A percentile compares a stretch with the other conserved stretches of the same genome.
Evolutionary conservation across 1,140 invertebrate species (phyloP).

Genomic region (Anthonomus grandis): DNA sequence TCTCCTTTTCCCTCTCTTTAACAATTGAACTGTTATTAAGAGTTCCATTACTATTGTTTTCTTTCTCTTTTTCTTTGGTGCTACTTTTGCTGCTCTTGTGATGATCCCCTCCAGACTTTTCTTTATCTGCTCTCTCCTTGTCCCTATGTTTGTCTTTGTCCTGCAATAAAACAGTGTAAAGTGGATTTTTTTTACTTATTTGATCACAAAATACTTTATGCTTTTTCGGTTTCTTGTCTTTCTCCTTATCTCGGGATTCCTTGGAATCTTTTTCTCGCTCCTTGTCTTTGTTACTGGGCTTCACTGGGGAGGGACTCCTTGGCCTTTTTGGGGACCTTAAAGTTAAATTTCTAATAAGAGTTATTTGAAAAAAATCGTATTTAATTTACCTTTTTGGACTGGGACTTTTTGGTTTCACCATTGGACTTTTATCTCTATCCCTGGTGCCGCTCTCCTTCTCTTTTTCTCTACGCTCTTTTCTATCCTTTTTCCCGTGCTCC

Average conservation of each 20-base stretch:
- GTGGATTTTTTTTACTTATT: not conserved
- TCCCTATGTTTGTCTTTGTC: slow-evolving; percentile 43
- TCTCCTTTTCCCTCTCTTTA: slow-evolving; percentile 13
- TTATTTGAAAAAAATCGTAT: not conserved
- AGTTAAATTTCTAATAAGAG: not conserved
- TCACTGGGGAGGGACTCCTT: slow-evolving; percentile 50
- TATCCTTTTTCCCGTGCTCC: slow-evolving; percentile 51
- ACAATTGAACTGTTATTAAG: not conserved
- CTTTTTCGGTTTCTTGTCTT: slow-evolving; percentile 48
- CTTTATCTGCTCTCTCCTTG: slow-evolving; percentile 39
- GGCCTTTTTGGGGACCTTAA: slow-evolving; percentile 47
- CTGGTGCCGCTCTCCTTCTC: slow-evolving; percentile 50
- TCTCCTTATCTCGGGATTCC: slow-evolving; percentile 41
- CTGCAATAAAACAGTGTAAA: not conserved
- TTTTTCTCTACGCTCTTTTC: slow-evolving; percentile 50
- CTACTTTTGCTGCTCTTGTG: slow-evolving; percentile 38
- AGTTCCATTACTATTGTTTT: slow-evolving; percentile 13
- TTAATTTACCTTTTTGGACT: slow-evolving; percentile 31
- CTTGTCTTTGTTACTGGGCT: slow-evolving; percentile 46
- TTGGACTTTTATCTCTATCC: slow-evolving; percentile 46
- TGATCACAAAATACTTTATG: slow-evolving; percentile 34
- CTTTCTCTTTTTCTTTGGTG: slow-evolving; percentile 32
- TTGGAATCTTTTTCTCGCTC: slow-evolving; percentile 50
- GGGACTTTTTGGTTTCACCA: slow-evolving; percentile 24
- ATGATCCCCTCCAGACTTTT: slow-evolving; percentile 10